Evolutionary conservation across 1,140 invertebrate species (phyloP), one percentile per base, ranked within the genome.

Genomic region (Gryllus bimaculatus): DNA sequence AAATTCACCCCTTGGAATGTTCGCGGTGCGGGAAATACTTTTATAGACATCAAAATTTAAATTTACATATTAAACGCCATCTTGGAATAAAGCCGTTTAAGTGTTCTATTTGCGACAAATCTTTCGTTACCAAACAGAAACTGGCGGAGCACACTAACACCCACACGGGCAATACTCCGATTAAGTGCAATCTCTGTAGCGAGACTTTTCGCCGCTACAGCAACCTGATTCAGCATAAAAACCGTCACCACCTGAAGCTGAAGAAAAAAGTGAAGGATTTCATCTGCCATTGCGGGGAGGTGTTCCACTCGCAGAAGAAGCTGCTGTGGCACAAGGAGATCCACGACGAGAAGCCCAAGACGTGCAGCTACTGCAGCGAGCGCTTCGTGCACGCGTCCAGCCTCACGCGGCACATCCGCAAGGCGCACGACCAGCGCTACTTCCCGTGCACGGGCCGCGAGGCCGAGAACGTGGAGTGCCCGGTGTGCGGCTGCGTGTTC

Each of bases 311-410:
- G 47, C 91, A 92, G 83, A 93, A 92, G 77, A 95, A 94, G 85
- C 88, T 95, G 74, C 89, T 89, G 0, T 95, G 94, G 93, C 94
- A 96, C 85, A 91, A 92, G 82, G 94, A 95, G 85, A 94, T 91
- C 0, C 95, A 96, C 85, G 93, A 93, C 79, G 87, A 90, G 8
- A 92, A 92, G 84, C 94, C 94, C 0, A 95, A 95, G 84, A 90
- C 93, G 47, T 96, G 94, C 85, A 89, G 90, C 0, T 92, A 92
- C 83, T 96, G 94, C 86, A 92, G 91, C 82, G 93, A 95, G 85
- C 91, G 93, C 82, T 96, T 95, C 83, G 89, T 95, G 74, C 94
- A 96, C 84, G 89, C 90, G 83, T 90, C 93, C 12, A 94, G 93
- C 82, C 86, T 96, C 74, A 94, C 94, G 0, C 87, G 94, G 4